A percentile compares a stretch with the other conserved stretches of the same genome.
Conservation (phyloP, 2,797 vertebrate species). For the Thamnophis elegans region DNA sequence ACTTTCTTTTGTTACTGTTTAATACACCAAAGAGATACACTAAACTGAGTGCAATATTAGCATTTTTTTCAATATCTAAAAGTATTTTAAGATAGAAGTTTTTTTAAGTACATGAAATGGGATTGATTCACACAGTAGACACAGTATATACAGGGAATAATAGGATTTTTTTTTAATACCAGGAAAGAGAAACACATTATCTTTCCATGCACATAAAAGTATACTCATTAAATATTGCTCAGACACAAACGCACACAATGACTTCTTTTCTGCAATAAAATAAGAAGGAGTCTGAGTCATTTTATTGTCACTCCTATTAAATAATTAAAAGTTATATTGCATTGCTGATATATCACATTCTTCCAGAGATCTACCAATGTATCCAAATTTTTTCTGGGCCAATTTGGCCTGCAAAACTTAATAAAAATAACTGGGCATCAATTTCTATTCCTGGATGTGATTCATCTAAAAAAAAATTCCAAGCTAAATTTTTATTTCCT, state of each 20-base stretch:
- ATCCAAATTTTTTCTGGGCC: not conserved
- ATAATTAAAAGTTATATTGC: not conserved
- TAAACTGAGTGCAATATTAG: not conserved
- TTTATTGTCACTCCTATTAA: not conserved
- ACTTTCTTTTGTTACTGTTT: not conserved
- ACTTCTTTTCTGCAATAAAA: not conserved
- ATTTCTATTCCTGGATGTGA: not conserved
- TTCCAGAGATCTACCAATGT: not conserved
- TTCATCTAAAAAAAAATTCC: not conserved
- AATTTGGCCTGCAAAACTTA: not conserved
- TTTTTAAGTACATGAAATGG: not conserved
- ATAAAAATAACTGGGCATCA: not conserved
- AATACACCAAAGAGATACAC: not conserved
- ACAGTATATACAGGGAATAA: not conserved
- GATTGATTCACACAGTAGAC: not conserved
- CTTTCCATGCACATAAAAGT: not conserved
- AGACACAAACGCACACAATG: not conserved
- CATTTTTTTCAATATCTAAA: not conserved
- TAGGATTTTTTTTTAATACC: not conserved
- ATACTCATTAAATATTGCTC: not conserved
- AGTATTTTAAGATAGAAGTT: not conserved
- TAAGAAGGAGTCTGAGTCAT: not conserved
- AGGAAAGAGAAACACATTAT: not conserved
- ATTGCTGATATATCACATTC: not conserved
- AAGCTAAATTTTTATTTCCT: not conserved